These are phyloP conservation scores for Leptodactylus fallax DNA, from an alignment of 2,797 vertebrate genomes.

Conservation along the genomic window DNA sequence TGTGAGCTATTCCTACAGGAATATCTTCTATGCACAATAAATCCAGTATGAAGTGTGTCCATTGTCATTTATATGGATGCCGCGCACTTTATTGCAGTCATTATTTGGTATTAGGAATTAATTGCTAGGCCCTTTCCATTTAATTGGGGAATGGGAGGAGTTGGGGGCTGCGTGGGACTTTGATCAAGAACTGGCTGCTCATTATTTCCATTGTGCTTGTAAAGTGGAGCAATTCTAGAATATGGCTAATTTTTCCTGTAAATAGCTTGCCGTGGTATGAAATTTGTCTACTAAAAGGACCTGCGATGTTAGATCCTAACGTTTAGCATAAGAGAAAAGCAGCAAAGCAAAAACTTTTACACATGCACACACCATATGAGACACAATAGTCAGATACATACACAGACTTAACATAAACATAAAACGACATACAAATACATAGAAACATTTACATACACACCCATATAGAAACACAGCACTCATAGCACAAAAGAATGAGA, in stretches of 20 bases:
- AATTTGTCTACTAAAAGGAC: conserved; percentile 12
- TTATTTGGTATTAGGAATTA: conserved; percentile 48
- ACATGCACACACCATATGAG: neutral
- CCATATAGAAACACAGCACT: too few relatives aligned
- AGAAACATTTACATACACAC: too few relatives aligned
- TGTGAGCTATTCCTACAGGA: neutral
- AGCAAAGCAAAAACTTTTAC: neutral
- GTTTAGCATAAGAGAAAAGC: neutral
- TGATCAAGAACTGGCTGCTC: conserved; percentile 46
- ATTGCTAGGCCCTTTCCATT: conserved; percentile 42
- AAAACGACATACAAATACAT: too few relatives aligned
- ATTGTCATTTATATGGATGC: conserved; percentile 24
- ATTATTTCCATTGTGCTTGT: conserved; percentile 50
- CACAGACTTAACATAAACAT: too few relatives aligned
- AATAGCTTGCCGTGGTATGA: conserved; percentile 16
- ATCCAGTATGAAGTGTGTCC: conserved; percentile 18
- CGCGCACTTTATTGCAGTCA: conserved; percentile 42
- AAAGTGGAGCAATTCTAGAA: conserved; percentile 36
- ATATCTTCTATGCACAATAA: neutral
- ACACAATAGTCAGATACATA: neutral
- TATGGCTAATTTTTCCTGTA: conserved; percentile 32
- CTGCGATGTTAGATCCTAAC: conserved; percentile 16
- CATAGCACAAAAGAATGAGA: too few relatives aligned
- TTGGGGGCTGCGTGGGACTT: conserved; percentile 14
- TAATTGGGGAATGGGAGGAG: conserved; percentile 59